These are phyloP conservation scores for Melanocharis versteri DNA, from an alignment of 2,113 vertebrate genomes.

Conservation along the genomic window DNA sequence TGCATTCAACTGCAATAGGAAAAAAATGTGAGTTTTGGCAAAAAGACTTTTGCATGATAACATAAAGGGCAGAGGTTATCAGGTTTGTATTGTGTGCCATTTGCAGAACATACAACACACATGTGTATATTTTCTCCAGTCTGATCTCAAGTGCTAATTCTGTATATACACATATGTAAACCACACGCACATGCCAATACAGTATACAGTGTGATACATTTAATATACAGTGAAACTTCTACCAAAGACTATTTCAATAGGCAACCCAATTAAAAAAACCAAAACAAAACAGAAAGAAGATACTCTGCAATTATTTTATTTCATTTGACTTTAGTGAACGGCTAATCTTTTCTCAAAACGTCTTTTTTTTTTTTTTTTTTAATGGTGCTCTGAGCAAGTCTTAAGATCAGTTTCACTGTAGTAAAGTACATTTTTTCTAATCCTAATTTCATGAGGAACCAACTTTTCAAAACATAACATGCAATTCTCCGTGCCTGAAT, in stretches of 20 bases:
- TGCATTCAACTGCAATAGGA: conserved; percentile 84
- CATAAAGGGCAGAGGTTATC: conserved; percentile 68
- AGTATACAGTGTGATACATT: conserved; percentile 72
- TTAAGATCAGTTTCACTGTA: conserved; percentile 69
- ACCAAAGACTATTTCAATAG: conserved; percentile 42
- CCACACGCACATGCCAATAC: conserved; percentile 70
- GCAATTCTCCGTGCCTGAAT: conserved; percentile 53
- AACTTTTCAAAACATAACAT: conserved; percentile 58
- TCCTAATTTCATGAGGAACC: conserved; percentile 45
- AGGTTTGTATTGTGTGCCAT: neutral
- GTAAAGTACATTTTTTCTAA: conserved; percentile 43
- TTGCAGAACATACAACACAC: conserved; percentile 43
- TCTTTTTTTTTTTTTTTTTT: neutral
- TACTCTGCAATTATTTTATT: neutral
- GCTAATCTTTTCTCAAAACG: neutral
- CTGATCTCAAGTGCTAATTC: conserved; percentile 41
- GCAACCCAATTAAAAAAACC: neutral
- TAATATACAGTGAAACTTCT: conserved; percentile 70
- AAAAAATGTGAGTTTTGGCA: conserved; percentile 80
- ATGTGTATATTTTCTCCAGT: conserved; percentile 46
- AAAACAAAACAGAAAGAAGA: neutral
- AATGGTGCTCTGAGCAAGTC: neutral
- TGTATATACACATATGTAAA: conserved; percentile 58
- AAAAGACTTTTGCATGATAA: conserved; percentile 72
- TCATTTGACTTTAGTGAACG: neutral